phyloP scores from a whole-genome alignment of 2,797 vertebrate species.

The Gila robusta region DNA sequence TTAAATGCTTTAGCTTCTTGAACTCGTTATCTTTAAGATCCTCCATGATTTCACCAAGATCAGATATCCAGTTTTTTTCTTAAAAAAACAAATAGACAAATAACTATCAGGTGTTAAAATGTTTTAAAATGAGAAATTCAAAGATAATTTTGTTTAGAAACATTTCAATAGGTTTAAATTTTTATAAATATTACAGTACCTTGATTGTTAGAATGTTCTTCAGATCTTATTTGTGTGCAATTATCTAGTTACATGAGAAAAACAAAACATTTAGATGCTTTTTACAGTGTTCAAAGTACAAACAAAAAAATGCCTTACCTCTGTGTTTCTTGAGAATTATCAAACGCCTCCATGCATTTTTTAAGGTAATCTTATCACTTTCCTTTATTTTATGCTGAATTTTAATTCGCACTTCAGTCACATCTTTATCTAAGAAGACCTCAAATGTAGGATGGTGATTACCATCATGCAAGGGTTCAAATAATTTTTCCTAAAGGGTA shows the following conservation, averaged over 20 bases:
- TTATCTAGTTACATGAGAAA: not conserved
- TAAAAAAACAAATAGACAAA: not conserved
- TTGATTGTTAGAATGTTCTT: not conserved
- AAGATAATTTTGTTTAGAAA: not conserved
- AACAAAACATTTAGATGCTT: not conserved
- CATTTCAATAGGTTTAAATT: not conserved
- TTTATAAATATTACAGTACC: constrained; percentile 1
- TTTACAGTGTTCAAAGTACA: not conserved
- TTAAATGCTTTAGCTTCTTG: constrained; percentile 25
- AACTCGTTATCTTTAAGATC: not conserved
- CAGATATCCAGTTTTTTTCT: constrained; percentile 28
- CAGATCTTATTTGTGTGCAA: not conserved
- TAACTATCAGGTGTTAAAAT: not conserved
- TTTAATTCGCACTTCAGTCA: constrained; percentile 33
- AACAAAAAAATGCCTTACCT: not conserved
- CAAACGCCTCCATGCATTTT: constrained; percentile 25
- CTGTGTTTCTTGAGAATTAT: constrained; percentile 34
- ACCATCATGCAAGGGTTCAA: constrained; percentile 15
- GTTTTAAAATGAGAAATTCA: not conserved
- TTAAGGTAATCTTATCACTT: not conserved
- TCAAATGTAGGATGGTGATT: constrained; percentile 52
- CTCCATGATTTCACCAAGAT: constrained; percentile 30
- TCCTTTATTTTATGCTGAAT: constrained; percentile 31
- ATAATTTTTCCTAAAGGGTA: not conserved
- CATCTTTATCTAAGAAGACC: constrained; percentile 41